Evolutionary conservation across 2,797 vertebrate species (phyloP), one percentile per base, ranked within the genome.

Genomic region (Molothrus aeneus): DNA sequence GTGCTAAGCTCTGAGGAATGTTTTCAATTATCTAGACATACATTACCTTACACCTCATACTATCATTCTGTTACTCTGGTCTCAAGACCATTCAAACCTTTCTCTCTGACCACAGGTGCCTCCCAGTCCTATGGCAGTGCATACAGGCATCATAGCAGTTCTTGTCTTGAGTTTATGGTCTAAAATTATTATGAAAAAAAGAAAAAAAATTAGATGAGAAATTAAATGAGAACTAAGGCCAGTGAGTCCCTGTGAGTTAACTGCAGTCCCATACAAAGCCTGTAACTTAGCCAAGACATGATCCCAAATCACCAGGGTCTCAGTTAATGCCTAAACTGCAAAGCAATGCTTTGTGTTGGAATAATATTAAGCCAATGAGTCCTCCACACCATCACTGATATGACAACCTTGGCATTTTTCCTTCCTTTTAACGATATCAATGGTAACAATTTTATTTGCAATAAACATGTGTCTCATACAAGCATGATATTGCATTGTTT

Each of bases 201-300:
- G 6, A 61, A 84, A 65, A 82, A 13, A 69, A 57, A 22, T 17
- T 3, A 61, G 9, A 54, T 36, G 15, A 72, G 6, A 81, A 63
- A 63, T 45, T 40, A 53, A 13, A 7, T n/a, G 20, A 69, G 40
- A 84, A 48, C 9, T 31, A 36, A 81, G 57, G 28, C 15, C 15
- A 34, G 3, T 24, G 53, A 61, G 5, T 25, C 28, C 56, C 4
- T 20, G 13, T 31, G 28, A 80, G 9, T n/a, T 63, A 71, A 21
- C 7, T 36, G 1, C 6, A 28, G 17, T 32, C 7, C 25, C 16
- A 53, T 31, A 48, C 3, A 81, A 7, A 0, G 2, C 18, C 32
- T 87, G 12, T 36, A 87, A 60, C 20, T 36, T 51, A 79, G 34
- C 17, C 28, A 60, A 78, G 34, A 63, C 9, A 12, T 32, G 22